Evolutionary conservation across 2,888 invertebrate species (phyloP).

Genomic region (Sinopyrophorus schimmeli): DNA sequence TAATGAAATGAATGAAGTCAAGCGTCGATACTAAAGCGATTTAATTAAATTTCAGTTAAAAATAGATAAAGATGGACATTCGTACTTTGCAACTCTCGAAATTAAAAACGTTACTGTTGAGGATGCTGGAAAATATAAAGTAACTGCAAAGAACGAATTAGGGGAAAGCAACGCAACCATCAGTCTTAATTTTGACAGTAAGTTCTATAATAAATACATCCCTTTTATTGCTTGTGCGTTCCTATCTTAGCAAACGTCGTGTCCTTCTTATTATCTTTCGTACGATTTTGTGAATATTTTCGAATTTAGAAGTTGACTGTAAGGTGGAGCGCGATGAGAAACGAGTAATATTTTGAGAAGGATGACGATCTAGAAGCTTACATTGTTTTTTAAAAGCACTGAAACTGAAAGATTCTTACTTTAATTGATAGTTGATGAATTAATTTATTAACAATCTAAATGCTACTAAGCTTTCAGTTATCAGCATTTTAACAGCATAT

Average conservation of each 20-base stretch:
- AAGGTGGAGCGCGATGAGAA: no score
- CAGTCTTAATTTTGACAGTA: constrained; percentile 98
- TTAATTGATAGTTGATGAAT: no score
- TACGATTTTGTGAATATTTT: constrained; percentile 1
- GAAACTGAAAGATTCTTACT: constrained; percentile 29
- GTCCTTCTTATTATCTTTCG: constrained; percentile 11
- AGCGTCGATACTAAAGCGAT: constrained; percentile 11
- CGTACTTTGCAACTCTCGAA: constrained; percentile 90
- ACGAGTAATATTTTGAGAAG: constrained; percentile 11
- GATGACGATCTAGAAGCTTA: constrained; percentile 17
- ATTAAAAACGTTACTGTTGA: constrained; percentile 94
- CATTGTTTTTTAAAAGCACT: constrained; percentile 12
- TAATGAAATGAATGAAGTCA: constrained; percentile 1
- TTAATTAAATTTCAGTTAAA: constrained; percentile 66
- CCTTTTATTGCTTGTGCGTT: constrained; percentile 16
- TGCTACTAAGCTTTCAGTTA: constrained; percentile 37
- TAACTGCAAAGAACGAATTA: constrained; percentile 95
- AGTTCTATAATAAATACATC: constrained; percentile 57
- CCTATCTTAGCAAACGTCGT: constrained; percentile 11
- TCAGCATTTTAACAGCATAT: constrained; percentile 35
- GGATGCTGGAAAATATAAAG: constrained; percentile 96
- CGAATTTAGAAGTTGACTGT: no score
- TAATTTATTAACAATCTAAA: constrained; percentile 24
- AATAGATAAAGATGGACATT: constrained; percentile 89
- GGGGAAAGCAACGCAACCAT: constrained; percentile 97